Base-by-base conservation (phyloP, 2,888 invertebrate species). In the Ceriagrion tenellum region DNA sequence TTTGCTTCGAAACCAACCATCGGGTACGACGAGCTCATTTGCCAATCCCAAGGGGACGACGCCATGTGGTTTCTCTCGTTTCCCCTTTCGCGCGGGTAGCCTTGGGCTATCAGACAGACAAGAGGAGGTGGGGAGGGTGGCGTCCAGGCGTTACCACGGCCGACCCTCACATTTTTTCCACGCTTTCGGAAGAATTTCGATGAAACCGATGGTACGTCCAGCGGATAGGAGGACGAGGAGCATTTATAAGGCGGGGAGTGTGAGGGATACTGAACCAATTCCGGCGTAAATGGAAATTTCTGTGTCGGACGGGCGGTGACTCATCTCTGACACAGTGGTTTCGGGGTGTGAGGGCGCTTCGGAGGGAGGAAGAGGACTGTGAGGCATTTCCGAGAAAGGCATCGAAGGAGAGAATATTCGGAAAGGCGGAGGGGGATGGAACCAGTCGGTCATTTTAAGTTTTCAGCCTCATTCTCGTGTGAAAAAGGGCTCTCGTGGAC, bases 341-440 rank as follows among this genome's bases (percentile, higher is more conserved):
- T n/a, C 10, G 26, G 69, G 69, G 8, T 23, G 30, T 30, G 81
- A 35, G 30, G 30, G 30, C 13, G 35, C 81, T 81, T 2, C 35
- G 0, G 35, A 69, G 26, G 16, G 81, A 30, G 20, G 59, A 35
- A 26, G n/a, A 26, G 69, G 81, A 81, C n/a, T 35, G 12, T 18
- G 35, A 81, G 18, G 81, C 81, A 81, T 81, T 81, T 81, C 81
- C 81, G 81, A 81, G 81, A 81, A 81, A 35, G 81, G 81, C 35
- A 81, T 81, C 35, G 81, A 81, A 35, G n/a, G 10, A 13, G 81
- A 35, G 35, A 81, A 35, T 35, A 26, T 35, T 81, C 16, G 81
- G 16, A 81, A 18, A 81, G 1, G 59, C 59, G 20, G 18, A 81
- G 35, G 0, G 63, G 69, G 26, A 69, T 69, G 69, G 26, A 69